These are phyloP conservation scores for Spodoptera picta DNA, from an alignment of 2,888 invertebrate species.

Conservation along the genomic window DNA sequence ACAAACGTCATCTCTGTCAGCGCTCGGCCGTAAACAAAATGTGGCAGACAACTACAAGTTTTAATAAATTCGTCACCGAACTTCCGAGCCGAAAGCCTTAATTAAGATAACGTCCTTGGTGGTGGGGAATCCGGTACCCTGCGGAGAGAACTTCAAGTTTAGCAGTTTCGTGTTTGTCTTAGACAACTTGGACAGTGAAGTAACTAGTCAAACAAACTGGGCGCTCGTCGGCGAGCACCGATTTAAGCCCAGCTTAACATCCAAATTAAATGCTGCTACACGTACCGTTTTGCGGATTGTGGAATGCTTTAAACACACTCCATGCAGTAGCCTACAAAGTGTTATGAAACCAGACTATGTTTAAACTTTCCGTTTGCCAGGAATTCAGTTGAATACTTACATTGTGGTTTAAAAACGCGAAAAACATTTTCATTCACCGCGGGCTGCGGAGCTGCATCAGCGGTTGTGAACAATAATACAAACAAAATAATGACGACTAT, in stretches of 20 bases:
- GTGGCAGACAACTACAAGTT: slow-evolving; percentile 64
- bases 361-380: slow-evolving; percentile 54
- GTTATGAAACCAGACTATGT: slow-evolving; percentile 53
- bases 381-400: slow-evolving; percentile 54
- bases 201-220: slow-evolving; percentile 80
- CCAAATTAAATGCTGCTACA: slow-evolving; percentile 78
- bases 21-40: slow-evolving; percentile 49
- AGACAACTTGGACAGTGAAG: slow-evolving; percentile 81
- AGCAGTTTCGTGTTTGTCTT: slow-evolving; percentile 83
- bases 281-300: slow-evolving; percentile 62
- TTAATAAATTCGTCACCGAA: slow-evolving; percentile 76
- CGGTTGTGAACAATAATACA: slow-evolving; percentile 32
- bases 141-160: slow-evolving; percentile 70
- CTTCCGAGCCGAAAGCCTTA: slow-evolving; percentile 71
- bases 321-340: slow-evolving; percentile 53
- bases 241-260: slow-evolving; percentile 72
- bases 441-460: slow-evolving; percentile 33
- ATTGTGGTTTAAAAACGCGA: slow-evolving; percentile 47
- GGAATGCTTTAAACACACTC: slow-evolving; percentile 51
- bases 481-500: slow-evolving; percentile 35
- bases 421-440: slow-evolving; percentile 39
- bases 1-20: slow-evolving; percentile 38
- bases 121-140: slow-evolving; percentile 65
- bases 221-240: slow-evolving; percentile 53
- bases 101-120: slow-evolving; percentile 80